phyloP scores from a whole-genome alignment of 2,888 invertebrate species.

The Rhaphigaster nebulosa region DNA sequence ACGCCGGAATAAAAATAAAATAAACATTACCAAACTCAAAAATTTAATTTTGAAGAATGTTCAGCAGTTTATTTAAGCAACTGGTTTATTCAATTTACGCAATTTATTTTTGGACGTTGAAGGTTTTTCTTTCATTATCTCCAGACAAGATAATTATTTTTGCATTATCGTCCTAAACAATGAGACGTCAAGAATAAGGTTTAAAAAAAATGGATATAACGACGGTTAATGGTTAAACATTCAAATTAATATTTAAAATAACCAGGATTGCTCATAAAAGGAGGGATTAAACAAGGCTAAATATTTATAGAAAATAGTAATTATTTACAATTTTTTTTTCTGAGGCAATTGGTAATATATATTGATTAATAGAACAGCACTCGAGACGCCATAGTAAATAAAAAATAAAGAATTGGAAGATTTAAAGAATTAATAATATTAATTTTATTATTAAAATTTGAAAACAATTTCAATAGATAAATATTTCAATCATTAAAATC shows the following conservation, averaged over 20 bases:
- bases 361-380: neutral
- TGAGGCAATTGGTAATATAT: neutral
- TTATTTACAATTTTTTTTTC: neutral
- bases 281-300: neutral
- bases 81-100: neutral
- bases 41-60: neutral
- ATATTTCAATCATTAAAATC: no score
- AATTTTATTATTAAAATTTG: no score
- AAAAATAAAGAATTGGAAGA: no score
- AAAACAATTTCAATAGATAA: no score
- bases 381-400: no score
- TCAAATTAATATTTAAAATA: neutral
- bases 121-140: conserved; percentile 5
- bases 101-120: neutral
- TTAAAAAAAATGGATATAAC: neutral
- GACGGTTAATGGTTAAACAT: neutral
- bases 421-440: no score
- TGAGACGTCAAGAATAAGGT: neutral
- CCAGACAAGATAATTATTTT: neutral
- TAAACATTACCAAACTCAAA: neutral
- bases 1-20: neutral
- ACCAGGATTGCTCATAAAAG: neutral
- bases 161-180: neutral
- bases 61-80: neutral
- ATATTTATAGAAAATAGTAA: neutral